These are phyloP conservation scores for Catajapyx aquilonaris DNA, from an alignment of 1,140 invertebrate species.

Conservation along the genomic window DNA sequence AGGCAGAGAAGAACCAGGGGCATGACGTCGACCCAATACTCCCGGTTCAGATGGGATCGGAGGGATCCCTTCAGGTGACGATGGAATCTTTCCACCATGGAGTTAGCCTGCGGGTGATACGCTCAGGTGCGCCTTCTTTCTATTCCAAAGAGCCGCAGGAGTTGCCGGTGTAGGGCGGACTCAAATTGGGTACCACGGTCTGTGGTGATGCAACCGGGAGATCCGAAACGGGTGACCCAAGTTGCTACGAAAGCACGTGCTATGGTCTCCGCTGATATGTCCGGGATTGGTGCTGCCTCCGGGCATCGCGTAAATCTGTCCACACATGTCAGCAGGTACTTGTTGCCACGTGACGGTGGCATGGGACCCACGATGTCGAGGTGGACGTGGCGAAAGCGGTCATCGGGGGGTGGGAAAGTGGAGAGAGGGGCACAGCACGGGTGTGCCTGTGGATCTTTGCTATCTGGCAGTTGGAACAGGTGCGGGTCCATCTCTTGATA, in stretches of 20 bases:
- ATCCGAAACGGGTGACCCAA: conserved; percentile 19
- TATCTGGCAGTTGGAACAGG: too few species aligned
- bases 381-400: conserved; percentile 15
- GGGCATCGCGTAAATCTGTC: conserved; percentile 23
- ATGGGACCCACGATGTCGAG: conserved; percentile 22
- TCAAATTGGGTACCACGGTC: conserved; percentile 20
- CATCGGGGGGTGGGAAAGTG: too few species aligned
- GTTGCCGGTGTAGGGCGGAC: conserved; percentile 8
- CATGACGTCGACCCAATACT: conserved; percentile 10
- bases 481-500: too few species aligned
- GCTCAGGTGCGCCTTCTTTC: conserved; percentile 2
- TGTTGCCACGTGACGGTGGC: conserved; percentile 14
- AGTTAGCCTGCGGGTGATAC: conserved; percentile 8
- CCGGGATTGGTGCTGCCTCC: conserved; percentile 18
- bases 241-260: conserved; percentile 14
- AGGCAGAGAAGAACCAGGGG: conserved; percentile 12
- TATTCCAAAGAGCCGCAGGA: conserved; percentile 7
- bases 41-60: conserved; percentile 6
- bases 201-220: conserved; percentile 14
- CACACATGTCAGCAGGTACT: conserved; percentile 22
- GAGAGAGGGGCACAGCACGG: too few species aligned
- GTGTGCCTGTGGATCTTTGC: too few species aligned
- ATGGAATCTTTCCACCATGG: too few species aligned
- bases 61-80: not conserved
- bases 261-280: conserved; percentile 18